These are phyloP conservation scores for Coptodon bakossiorum DNA, from an alignment of 2,113 vertebrate species.

Conservation along the genomic window DNA sequence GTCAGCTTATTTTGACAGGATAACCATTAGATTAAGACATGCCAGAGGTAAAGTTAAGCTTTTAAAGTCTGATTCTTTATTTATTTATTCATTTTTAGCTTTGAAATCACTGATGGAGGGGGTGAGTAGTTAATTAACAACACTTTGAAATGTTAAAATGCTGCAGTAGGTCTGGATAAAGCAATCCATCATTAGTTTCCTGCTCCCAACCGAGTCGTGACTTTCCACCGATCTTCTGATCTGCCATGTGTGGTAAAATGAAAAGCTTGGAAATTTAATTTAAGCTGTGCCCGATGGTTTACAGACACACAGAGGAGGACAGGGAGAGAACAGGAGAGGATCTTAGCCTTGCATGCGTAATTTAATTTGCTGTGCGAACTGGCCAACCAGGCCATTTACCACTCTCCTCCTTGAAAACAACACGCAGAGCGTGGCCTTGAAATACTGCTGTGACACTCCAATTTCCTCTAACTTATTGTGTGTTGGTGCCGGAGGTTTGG, in stretches of 20 bases:
- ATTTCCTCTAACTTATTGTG: conserved; percentile 43
- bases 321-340: not conserved
- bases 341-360: conserved; percentile 3
- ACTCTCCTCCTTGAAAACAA: not conserved
- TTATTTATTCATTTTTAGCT: not conserved
- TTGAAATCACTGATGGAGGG: not conserved
- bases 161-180: not conserved
- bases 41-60: not conserved
- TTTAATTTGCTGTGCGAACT: conserved; percentile 16
- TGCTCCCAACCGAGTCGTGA: not conserved
- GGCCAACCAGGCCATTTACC: not conserved
- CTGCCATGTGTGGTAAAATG: not conserved
- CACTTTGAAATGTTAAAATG: not conserved
- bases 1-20: not conserved
- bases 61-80: not conserved
- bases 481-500: conserved; percentile 38
- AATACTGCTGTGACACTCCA: conserved; percentile 28
- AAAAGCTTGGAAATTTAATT: not conserved
- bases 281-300: not conserved
- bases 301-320: not conserved
- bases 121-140: not conserved
- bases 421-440: not conserved
- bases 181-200: not conserved
- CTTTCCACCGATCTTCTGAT: not conserved
- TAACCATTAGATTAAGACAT: not conserved